Evolutionary conservation across 2,797 vertebrate genomes (phyloP).

Genomic region (Petrocephalus sullivani): DNA sequence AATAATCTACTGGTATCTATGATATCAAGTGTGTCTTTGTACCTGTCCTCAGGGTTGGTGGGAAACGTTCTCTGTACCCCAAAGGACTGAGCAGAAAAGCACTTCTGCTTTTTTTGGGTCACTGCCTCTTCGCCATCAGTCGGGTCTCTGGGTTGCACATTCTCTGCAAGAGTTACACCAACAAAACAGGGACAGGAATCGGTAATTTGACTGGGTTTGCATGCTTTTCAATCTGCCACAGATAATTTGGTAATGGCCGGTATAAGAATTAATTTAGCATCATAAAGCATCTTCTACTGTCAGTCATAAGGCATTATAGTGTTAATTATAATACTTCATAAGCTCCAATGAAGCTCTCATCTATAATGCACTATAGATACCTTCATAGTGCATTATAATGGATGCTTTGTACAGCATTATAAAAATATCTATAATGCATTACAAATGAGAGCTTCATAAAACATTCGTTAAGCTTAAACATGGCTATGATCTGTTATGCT

Average conservation of each 20-base stretch:
- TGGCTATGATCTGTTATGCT: no score
- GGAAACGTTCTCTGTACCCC: conserved; percentile 26
- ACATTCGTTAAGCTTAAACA: background rate
- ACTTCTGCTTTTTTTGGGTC: conserved; percentile 22
- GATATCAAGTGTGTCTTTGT: background rate
- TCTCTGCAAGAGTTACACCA: conserved; percentile 32
- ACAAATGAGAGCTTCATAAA: background rate
- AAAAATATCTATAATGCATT: background rate
- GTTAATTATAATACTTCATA: background rate
- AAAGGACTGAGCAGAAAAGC: conserved; percentile 30
- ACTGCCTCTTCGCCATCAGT: conserved; percentile 43
- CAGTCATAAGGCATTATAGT: background rate
- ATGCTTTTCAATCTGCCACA: background rate
- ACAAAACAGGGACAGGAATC: conserved; percentile 14
- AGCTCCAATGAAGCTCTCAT: background rate
- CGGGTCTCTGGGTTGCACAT: conserved; percentile 26
- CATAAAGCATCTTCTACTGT: background rate
- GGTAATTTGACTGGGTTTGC: background rate
- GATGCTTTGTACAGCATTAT: background rate
- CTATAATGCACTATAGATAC: background rate
- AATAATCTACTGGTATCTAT: background rate
- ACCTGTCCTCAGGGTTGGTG: conserved; percentile 52
- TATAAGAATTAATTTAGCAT: background rate
- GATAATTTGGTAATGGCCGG: background rate
- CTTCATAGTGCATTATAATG: background rate